Conservation (phyloP, 2,888 invertebrate species). For the Agonopterix subpropinquella region DNA sequence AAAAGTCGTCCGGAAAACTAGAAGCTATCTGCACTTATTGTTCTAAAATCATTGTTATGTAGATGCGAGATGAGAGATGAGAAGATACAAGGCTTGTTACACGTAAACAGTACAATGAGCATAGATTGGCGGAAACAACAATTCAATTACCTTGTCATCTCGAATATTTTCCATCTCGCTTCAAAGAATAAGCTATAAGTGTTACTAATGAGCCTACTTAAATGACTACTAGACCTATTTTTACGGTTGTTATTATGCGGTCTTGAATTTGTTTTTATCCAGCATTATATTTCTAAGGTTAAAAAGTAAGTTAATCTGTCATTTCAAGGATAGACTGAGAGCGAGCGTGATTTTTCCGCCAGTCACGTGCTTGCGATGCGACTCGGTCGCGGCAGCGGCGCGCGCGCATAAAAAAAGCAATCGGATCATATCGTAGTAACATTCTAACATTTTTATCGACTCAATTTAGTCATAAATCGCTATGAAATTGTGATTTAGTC, state of each 20-base stretch:
- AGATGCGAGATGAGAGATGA: constrained; percentile 30
- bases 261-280: not conserved
- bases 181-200: constrained; percentile 20
- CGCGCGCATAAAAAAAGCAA: constrained; percentile 4
- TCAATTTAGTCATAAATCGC: not conserved
- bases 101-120: constrained; percentile 36
- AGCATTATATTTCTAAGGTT: not conserved
- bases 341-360: constrained; percentile 31
- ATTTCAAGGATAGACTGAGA: constrained; percentile 33
- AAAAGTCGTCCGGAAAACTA: constrained; percentile 49
- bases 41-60: constrained; percentile 63
- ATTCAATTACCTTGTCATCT: constrained; percentile 47
- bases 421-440: not conserved
- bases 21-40: constrained; percentile 54
- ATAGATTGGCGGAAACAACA: constrained; percentile 54
- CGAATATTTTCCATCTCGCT: constrained; percentile 18
- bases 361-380: constrained; percentile 20
- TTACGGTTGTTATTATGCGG: not conserved
- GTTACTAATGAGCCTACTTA: constrained; percentile 22
- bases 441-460: not conserved
- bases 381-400: constrained; percentile 4
- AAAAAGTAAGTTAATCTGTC: constrained; percentile 17
- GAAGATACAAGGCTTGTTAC: constrained; percentile 31
- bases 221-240: not conserved
- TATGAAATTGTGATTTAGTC: no score